Evolutionary conservation across 1,140 invertebrate species (phyloP).

Genomic region (Drosophila pandora): DNA sequence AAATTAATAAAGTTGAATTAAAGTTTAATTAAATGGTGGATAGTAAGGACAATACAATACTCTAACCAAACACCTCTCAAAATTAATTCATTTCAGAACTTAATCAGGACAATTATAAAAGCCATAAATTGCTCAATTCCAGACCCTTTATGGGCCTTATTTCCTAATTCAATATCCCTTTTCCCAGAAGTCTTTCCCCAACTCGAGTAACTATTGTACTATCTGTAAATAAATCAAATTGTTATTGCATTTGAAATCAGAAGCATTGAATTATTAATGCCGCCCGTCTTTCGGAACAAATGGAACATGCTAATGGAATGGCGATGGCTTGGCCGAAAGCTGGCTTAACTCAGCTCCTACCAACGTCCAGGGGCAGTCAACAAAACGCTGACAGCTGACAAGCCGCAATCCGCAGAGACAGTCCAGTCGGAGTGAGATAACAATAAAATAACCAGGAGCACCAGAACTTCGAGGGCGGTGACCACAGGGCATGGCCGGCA

Average conservation of each 20-base stretch:
- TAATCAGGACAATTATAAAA: not conserved
- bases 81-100: slow-evolving; percentile 14
- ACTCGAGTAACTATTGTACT: slow-evolving; percentile 8
- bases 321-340: slow-evolving; percentile 16
- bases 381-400: slow-evolving; percentile 75
- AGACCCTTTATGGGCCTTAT: not conserved
- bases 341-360: slow-evolving; percentile 41
- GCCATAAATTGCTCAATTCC: slow-evolving; percentile 16
- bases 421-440: slow-evolving; percentile 4
- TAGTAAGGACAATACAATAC: not conserved
- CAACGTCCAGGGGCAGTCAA: slow-evolving; percentile 55
- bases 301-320: slow-evolving; percentile 44
- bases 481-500: slow-evolving; percentile 54
- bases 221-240: slow-evolving; percentile 70
- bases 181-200: not conserved
- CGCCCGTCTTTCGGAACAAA: slow-evolving; percentile 26
- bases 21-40: no score
- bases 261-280: slow-evolving; percentile 65
- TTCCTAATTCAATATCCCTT: slow-evolving; percentile 1
- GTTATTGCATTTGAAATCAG: slow-evolving; percentile 64
- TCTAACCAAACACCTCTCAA: not conserved
- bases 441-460: slow-evolving; percentile 22
- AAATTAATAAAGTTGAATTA: slow-evolving; percentile 13
- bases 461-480: slow-evolving; percentile 53
- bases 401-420: slow-evolving; percentile 52